A percentile compares a stretch with the other conserved stretches of the same genome.
Evolutionary conservation across 2,797 vertebrate genomes (phyloP).

Genomic region (Phoebastria nigripes): DNA sequence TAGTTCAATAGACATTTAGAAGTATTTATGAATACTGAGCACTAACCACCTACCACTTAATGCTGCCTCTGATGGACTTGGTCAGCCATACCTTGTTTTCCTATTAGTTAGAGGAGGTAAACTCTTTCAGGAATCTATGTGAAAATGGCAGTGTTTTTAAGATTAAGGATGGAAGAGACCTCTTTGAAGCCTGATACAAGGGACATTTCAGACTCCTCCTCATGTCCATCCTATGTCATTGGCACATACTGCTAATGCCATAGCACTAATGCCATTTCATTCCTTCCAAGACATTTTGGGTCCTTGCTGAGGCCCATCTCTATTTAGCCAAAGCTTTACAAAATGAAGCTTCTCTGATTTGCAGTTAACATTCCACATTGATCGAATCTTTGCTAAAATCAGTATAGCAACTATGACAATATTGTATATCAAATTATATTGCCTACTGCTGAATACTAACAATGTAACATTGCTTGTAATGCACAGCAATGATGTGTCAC

Average conservation of each 20-base stretch:
- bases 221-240: background rate
- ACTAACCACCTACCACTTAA: background rate
- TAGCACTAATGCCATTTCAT: background rate
- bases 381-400: background rate
- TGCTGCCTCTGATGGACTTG: background rate
- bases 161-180: background rate
- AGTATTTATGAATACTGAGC: background rate
- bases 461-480: background rate
- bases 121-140: background rate
- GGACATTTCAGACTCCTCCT: background rate
- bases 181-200: background rate
- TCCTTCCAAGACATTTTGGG: background rate
- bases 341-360: background rate
- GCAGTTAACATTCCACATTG: background rate
- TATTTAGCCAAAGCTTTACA: background rate
- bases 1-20: too few relatives aligned
- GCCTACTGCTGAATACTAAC: background rate
- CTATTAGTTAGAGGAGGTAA: background rate
- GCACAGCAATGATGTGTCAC: background rate
- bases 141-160: background rate
- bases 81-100: background rate
- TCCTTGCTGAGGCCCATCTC: background rate
- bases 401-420: background rate
- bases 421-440: background rate
- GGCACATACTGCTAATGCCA: background rate